Percentiles rank a stretch among this genome's conserved stretches.
These are phyloP conservation scores for Nemopilema nomurai DNA, from an alignment of 30 jellyfish, hydroid and myxozoan species.

Conservation along the genomic window DNA sequence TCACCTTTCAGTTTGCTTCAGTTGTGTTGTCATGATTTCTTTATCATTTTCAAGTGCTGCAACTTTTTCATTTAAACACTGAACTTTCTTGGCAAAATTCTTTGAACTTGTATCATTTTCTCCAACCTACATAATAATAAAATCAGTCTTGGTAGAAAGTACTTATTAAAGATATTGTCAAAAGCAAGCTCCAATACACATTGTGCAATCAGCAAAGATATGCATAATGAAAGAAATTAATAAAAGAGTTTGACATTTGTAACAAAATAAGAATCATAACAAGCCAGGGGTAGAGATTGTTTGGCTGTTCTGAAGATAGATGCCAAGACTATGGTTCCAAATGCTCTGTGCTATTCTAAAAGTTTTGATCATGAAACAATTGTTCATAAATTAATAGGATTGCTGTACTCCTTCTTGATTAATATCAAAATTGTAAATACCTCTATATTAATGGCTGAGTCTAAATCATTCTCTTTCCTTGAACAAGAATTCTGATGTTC, in stretches of 20 bases:
- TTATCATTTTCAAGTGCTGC: conserved; percentile 80
- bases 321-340: too few species aligned
- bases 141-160: background rate
- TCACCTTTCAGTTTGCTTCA: conserved; percentile 87
- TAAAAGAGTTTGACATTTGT: too few species aligned
- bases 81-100: conserved; percentile 67
- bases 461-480: background rate
- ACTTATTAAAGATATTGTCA: background rate
- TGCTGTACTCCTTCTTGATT: too few species aligned
- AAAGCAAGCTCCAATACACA: background rate
- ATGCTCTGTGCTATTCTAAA: too few species aligned
- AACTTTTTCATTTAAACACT: conserved; percentile 81
- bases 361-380: background rate
- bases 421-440: background rate
- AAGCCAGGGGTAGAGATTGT: too few species aligned
- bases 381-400: too few species aligned
- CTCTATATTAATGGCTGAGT: conserved; percentile 13
- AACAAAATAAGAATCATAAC: too few species aligned
- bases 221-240: too few species aligned
- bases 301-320: too few species aligned
- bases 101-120: conserved; percentile 75
- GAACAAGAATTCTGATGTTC: conserved; percentile 20
- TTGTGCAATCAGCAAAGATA: background rate
- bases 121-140: conserved; percentile 29
- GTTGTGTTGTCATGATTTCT: conserved; percentile 49